phyloP scores from a whole-genome alignment of 2,888 invertebrate species.

The Smittia sp. region DNA sequence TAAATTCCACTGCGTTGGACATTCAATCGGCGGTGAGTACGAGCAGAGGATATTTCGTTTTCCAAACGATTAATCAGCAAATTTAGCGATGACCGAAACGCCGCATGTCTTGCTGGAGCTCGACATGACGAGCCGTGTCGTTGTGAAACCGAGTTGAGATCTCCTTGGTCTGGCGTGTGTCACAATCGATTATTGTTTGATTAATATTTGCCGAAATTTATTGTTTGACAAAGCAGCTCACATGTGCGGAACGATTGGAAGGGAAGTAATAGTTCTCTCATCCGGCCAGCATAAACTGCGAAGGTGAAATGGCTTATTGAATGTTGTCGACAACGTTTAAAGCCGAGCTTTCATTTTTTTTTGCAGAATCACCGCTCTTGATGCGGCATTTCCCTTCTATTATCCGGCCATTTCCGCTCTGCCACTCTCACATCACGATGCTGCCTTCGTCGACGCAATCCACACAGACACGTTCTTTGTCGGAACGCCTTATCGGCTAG shows the following conservation, averaged over 20 bases:
- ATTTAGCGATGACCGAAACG: no score
- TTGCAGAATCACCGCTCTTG: not conserved
- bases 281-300: not conserved
- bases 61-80: not conserved
- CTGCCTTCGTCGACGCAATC: not conserved
- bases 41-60: not conserved
- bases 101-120: no score
- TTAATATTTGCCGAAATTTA: not conserved
- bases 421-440: not conserved
- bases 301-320: constrained; percentile 6
- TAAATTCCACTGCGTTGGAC: not conserved
- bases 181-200: constrained; percentile 11
- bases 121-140: no score
- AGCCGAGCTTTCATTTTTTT: not conserved
- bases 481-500: not conserved
- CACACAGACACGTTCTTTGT: not conserved
- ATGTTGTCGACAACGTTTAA: not conserved
- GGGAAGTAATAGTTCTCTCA: not conserved
- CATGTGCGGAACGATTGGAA: not conserved
- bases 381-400: not conserved
- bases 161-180: not conserved
- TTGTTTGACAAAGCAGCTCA: not conserved
- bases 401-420: not conserved
- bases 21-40: not conserved
- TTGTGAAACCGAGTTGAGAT: no score